Conservation (phyloP, 2,888 invertebrate genomes). For the Machimus atricapillus region DNA sequence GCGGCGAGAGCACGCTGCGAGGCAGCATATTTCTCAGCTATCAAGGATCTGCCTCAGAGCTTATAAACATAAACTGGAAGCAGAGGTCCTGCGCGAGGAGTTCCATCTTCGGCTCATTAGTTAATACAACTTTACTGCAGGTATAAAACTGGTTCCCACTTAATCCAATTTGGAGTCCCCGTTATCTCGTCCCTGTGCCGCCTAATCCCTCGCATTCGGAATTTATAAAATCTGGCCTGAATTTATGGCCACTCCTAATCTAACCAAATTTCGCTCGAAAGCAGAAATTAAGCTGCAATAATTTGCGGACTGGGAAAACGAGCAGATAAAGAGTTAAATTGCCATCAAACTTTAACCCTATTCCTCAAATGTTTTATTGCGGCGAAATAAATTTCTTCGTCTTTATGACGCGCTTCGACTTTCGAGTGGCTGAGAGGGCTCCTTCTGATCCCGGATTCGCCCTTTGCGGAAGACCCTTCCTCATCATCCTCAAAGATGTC, state of each 20-base stretch:
- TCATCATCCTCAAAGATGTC: background rate
- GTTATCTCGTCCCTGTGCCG: background rate
- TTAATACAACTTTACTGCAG: background rate
- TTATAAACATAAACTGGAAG: background rate
- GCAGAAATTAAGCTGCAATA: constrained; percentile 20
- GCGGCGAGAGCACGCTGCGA: background rate
- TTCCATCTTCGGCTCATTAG: background rate
- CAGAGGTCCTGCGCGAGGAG: background rate
- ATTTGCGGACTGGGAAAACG: constrained; percentile 15
- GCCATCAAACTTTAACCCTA: constrained; percentile 28
- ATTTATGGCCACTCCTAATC: constrained; percentile 1
- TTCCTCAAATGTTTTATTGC: constrained; percentile 8
- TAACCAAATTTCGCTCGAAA: background rate
- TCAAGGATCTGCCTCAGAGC: background rate
- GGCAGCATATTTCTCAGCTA: background rate
- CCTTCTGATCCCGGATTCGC: background rate
- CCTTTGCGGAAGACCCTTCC: background rate
- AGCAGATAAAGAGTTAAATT: constrained; percentile 32
- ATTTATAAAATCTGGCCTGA: constrained; percentile 14
- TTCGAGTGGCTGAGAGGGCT: background rate
- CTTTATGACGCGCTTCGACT: background rate
- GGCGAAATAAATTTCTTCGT: constrained; percentile 31
- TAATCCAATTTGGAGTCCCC: constrained; percentile 11
- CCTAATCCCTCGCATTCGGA: background rate
- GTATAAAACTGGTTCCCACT: background rate